Conservation (phyloP, 2,888 invertebrate species). For the Metalampra italica region DNA sequence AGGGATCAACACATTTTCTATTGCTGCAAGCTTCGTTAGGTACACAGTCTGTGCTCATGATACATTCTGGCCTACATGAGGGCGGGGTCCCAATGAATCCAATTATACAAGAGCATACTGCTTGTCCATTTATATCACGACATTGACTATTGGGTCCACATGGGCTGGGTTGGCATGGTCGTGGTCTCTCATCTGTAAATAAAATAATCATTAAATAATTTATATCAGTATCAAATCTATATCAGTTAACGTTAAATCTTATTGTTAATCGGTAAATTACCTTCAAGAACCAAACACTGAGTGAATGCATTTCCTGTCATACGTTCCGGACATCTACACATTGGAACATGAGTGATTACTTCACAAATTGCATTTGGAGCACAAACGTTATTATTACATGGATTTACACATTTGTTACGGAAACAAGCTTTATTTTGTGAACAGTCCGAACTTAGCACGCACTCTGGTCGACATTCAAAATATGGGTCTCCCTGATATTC, state of each 20-base stretch:
- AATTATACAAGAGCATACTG: slow-evolving; percentile 83
- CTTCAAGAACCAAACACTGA: slow-evolving; percentile 73
- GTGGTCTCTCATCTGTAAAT: slow-evolving; percentile 49
- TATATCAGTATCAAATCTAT: neutral
- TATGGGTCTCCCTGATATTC: slow-evolving; percentile 83
- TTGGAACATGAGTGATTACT: slow-evolving; percentile 84
- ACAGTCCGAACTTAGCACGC: slow-evolving; percentile 83
- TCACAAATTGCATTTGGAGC: slow-evolving; percentile 84
- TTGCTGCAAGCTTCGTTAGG: slow-evolving; percentile 87
- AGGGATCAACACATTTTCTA: slow-evolving; percentile 90
- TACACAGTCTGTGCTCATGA: slow-evolving; percentile 85
- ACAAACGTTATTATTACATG: slow-evolving; percentile 83
- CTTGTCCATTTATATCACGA: slow-evolving; percentile 84
- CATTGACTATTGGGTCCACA: slow-evolving; percentile 90
- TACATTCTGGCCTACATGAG: slow-evolving; percentile 87
- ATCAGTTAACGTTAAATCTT: neutral
- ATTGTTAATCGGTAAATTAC: slow-evolving; percentile 25
- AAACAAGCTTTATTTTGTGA: slow-evolving; percentile 81
- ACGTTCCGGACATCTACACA: slow-evolving; percentile 83
- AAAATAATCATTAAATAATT: slow-evolving; percentile 1
- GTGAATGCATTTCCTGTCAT: slow-evolving; percentile 84
- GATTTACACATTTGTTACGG: slow-evolving; percentile 83
- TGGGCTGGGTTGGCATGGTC: slow-evolving; percentile 78
- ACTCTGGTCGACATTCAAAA: slow-evolving; percentile 84
- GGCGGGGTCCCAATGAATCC: slow-evolving; percentile 88